These are phyloP conservation scores for Candidula unifasciata DNA, from an alignment of 2,888 invertebrate species.

Conservation along the genomic window DNA sequence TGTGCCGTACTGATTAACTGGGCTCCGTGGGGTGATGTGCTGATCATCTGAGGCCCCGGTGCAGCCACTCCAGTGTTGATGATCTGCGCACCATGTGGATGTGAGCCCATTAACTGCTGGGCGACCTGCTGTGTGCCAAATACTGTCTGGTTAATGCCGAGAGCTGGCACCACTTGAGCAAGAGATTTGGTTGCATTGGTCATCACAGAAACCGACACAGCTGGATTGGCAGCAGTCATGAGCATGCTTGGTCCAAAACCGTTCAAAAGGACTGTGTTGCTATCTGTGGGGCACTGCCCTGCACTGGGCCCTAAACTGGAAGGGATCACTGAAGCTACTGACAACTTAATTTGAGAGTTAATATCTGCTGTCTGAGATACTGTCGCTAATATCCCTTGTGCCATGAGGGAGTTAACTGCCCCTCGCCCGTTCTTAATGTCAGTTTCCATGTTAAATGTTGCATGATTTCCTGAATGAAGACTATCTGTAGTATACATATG, in stretches of 20 bases:
- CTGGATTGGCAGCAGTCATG: conserved; percentile 71
- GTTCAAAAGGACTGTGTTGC: conserved; percentile 56
- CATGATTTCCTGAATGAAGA: conserved; percentile 22
- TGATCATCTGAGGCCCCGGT: conserved; percentile 41
- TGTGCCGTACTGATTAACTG: conserved; percentile 17
- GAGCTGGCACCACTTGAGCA: conserved; percentile 74
- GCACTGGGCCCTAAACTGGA: conserved; percentile 40
- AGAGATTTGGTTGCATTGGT: conserved; percentile 73
- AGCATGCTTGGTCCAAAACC: conserved; percentile 60
- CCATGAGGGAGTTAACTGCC: conserved; percentile 36
- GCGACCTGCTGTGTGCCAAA: conserved; percentile 44
- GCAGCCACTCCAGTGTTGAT: conserved; percentile 29
- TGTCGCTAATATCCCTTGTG: conserved; percentile 39
- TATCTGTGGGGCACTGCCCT: conserved; percentile 7
- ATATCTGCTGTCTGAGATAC: conserved; percentile 32
- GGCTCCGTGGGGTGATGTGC: conserved; percentile 12
- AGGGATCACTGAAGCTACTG: conserved; percentile 44
- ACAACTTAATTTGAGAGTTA: conserved; percentile 33
- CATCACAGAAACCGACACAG: conserved; percentile 71
- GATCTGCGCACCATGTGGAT: conserved; percentile 31
- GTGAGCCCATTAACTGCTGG: conserved; percentile 48
- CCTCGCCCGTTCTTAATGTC: conserved; percentile 40
- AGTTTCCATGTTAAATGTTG: conserved; percentile 4
- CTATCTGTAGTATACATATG: conserved; percentile 39
- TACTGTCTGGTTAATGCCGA: conserved; percentile 59